Percentiles rank a stretch among this genome's conserved stretches.
phyloP scores from a whole-genome alignment of 1,140 invertebrate species.

The Dendroctonus valens region DNA sequence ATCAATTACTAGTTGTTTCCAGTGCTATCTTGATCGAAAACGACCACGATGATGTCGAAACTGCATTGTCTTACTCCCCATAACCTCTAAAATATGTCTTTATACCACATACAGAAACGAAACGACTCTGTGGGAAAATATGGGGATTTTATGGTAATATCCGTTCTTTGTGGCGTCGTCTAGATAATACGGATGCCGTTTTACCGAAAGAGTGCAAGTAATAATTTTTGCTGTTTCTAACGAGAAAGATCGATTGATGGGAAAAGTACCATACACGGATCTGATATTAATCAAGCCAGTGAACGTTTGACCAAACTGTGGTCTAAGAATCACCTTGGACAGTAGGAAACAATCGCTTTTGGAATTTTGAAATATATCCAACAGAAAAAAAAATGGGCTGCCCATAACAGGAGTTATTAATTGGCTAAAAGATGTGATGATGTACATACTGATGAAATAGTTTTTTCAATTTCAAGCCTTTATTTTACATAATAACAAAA shows the following conservation, averaged over 20 bases:
- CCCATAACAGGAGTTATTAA: no score
- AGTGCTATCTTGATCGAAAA: slow-evolving; percentile 30
- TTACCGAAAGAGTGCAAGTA: slow-evolving; percentile 16
- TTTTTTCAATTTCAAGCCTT: no score
- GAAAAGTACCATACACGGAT: slow-evolving; percentile 7
- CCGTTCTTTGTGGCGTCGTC: slow-evolving; percentile 25
- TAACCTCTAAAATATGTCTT: slow-evolving; percentile 35
- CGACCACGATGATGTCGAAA: slow-evolving; percentile 32
- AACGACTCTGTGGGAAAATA: slow-evolving; percentile 28
- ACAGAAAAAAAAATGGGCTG: no score
- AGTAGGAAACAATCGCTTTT: no score
- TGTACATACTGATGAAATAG: no score
- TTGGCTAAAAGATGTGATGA: no score
- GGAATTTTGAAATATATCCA: no score
- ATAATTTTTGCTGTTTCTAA: slow-evolving; percentile 4
- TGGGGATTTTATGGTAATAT: slow-evolving; percentile 31
- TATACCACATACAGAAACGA: slow-evolving; percentile 27
- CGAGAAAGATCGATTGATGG: slow-evolving; percentile 18
- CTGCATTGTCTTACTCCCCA: slow-evolving; percentile 28
- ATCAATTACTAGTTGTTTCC: slow-evolving; percentile 28
- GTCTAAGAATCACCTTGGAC: no score
- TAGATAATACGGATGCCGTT: slow-evolving; percentile 22
- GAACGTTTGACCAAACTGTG: no score
- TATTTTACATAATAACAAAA: no score
- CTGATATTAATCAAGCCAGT: no score